phyloP scores from a whole-genome alignment of 2,113 vertebrate species.

The Genyomyrus donnyi region DNA sequence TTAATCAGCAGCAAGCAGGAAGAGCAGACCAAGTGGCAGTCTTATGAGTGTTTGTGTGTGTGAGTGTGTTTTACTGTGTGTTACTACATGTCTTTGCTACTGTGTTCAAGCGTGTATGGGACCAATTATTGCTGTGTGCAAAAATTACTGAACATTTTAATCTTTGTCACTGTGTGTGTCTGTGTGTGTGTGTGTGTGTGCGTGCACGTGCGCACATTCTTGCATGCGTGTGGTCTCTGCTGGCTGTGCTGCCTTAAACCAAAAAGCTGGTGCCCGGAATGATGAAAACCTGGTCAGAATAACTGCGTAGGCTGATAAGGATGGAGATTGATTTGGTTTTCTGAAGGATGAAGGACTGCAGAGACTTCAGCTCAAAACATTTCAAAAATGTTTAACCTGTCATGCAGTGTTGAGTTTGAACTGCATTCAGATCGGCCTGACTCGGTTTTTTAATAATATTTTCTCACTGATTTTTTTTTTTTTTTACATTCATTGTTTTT shows the following conservation, averaged over 20 bases:
- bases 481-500: neutral
- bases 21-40: neutral
- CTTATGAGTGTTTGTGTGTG: neutral
- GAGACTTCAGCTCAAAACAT: neutral
- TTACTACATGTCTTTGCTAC: neutral
- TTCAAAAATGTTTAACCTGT: neutral
- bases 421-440: neutral
- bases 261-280: neutral
- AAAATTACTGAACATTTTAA: neutral
- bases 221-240: slow-evolving; percentile 5
- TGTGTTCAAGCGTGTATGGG: neutral
- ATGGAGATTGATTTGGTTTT: neutral
- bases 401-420: neutral
- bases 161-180: neutral
- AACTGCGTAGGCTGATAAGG: neutral
- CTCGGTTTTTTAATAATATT: neutral
- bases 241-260: neutral
- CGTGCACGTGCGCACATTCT: neutral
- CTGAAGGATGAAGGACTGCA: neutral
- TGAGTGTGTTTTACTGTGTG: neutral
- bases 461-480: neutral
- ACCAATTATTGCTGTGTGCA: neutral
- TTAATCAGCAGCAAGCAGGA: neutral
- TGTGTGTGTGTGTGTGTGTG: neutral
- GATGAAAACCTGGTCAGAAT: neutral